Conservation (phyloP, 2,888 invertebrate species). For the Empis stercorea region DNA sequence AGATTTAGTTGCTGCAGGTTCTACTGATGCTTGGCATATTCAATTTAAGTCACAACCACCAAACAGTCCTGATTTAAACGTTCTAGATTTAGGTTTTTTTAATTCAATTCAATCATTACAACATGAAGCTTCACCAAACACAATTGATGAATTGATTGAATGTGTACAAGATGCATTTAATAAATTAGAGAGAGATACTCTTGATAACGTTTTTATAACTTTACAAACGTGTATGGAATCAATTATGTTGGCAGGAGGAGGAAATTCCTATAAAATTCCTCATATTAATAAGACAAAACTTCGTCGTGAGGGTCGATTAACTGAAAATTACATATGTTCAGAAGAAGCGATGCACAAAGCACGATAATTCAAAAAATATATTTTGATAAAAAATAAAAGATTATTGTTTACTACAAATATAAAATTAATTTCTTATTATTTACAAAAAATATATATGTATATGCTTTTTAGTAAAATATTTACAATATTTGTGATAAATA, state of each 20-base stretch:
- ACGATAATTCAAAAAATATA: too few species aligned
- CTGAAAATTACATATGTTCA: background rate
- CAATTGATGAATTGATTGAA: background rate
- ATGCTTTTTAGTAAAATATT: too few species aligned
- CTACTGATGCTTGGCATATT: background rate
- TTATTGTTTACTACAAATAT: too few species aligned
- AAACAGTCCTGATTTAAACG: slow-evolving; percentile 2
- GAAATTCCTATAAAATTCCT: background rate
- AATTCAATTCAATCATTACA: slow-evolving; percentile 1
- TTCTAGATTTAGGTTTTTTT: background rate
- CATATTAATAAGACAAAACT: background rate
- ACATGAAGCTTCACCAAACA: background rate
- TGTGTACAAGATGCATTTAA: background rate
- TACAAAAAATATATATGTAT: too few species aligned
- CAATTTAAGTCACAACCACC: slow-evolving; percentile 1
- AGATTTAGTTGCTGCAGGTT: background rate
- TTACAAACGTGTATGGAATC: slow-evolving; percentile 1
- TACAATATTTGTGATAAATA: too few species aligned
- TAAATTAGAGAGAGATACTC: background rate
- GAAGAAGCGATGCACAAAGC: background rate
- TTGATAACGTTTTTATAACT: background rate
- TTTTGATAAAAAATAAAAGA: too few species aligned
- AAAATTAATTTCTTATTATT: too few species aligned
- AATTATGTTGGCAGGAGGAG: background rate
- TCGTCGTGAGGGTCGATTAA: background rate